Base-by-base conservation (phyloP, 1,140 invertebrate genomes). In the Amphibalanus amphitrite region DNA sequence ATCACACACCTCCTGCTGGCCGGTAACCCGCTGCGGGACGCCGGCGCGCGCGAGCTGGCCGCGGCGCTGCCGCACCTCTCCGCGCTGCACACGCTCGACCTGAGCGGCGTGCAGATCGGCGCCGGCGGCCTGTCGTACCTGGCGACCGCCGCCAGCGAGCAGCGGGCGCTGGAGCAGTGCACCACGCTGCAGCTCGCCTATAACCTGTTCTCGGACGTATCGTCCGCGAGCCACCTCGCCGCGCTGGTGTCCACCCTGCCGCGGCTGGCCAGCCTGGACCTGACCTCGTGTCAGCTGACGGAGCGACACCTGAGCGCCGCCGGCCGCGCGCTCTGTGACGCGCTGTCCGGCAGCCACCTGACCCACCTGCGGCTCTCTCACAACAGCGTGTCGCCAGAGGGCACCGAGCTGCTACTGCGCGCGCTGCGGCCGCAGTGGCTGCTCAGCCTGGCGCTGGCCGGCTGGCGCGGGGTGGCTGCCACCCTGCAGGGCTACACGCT, bases 281-380 rank as follows among this genome's bases (percentile, higher is more conserved):
- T 67, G n/a, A 28, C 65, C 65, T 67, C 65, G 65, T 67, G 65
- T 17, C 65, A 67, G 65, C 65, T 67, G 17, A 67, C n/a, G 3
- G 65, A 67, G n/a, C 65, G n/a, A 8, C 65, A 67, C n/a, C 26
- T 67, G 65, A 3, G n/a, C 3, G 65, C 65, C 8, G 10, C 26
- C 65, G 8, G n/a, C 1, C n/a, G 28, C 26, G n/a, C 28, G 65
- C 23, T 26, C 10, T 8, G 10, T 1, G n/a, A 3, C 3, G 65
- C 65, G 23, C 65, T 67, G 65, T n/a, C 65, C 20, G 47, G 47
- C 33, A 6, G 33, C 33, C 4, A 38, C 15, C 33, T 38, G 4
- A 38, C 33, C 33, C 4, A 38, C 4, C 33, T 38, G 4, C 33
- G 33, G 33, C 33, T 38, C 4, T 4, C 33, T 15, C 15, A 38